Base-by-base conservation (phyloP, 2,888 invertebrate genomes). In the Apodemia duryi region DNA sequence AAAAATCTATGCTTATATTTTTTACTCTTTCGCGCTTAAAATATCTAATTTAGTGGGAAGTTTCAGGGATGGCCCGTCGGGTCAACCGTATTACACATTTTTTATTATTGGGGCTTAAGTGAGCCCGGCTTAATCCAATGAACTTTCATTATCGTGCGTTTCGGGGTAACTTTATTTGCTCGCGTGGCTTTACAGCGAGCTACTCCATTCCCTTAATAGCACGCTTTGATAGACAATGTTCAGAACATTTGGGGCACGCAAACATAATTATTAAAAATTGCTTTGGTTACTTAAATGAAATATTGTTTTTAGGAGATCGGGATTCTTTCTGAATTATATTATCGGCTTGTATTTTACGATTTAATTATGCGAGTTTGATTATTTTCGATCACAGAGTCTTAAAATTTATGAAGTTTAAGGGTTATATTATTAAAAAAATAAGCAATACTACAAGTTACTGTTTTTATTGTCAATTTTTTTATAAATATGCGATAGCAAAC, bases 191-290 rank as follows among this genome's bases (percentile, higher is more conserved):
- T 82, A 74, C 73, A 68, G 70, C 75, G 78, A 88, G 85, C 88
- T 88, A 84, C 82, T 80, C 80, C 80, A 81, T 84, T 78, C 79
- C 78, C 82, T 72, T 82, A 88, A 88, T 82, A 85, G 87, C 88
- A 87, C 86, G 85, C 78, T 75, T 77, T 75, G 81, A 81, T 82
- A 84, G 79, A 83, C 83, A 80, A 74, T 76, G 78, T 72, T 73
- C 66, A 71, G 75, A 83, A 78, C 78, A 79, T 81, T 81, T 74
- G 73, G 77, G 76, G 75, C 69, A 77, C 71, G 70, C 72, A 81
- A 90, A 89, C 76, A 76, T 90, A 88, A 91, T 91, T 91, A 91
- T 89, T 88, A 91, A 89, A 91, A 88, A 89, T 90, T 90, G 89
- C 88, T 83, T 85, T 79, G 79, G 74, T 72, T 72, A 72, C 71